Evolutionary conservation across 2,888 invertebrate species (phyloP).

Genomic region (Dorcus hopei): DNA sequence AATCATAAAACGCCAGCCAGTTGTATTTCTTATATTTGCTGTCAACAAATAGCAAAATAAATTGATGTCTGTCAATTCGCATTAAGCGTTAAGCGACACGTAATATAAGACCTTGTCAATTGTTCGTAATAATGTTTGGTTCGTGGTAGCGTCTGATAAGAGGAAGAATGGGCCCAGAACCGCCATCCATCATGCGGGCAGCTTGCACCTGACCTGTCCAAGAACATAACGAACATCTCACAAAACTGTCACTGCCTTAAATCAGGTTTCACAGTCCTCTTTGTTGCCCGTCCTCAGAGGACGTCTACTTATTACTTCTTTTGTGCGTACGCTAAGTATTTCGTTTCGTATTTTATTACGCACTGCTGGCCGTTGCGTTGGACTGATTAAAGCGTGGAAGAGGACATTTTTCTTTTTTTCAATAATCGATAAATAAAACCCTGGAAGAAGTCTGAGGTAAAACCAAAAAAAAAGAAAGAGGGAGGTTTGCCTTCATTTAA

Average conservation of each 20-base stretch:
- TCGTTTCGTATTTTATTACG: background rate
- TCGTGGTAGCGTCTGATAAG: slow-evolving; percentile 6
- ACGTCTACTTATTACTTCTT: background rate
- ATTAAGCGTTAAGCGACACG: background rate
- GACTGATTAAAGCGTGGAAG: background rate
- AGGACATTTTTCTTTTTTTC: background rate
- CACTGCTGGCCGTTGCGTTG: background rate
- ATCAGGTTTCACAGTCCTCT: slow-evolving; percentile 14
- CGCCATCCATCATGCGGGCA: slow-evolving; percentile 21
- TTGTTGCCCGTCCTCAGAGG: background rate
- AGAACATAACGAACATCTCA: slow-evolving; percentile 13
- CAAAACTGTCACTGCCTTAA: slow-evolving; percentile 24
- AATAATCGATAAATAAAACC: too few species aligned
- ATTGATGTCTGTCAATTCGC: background rate
- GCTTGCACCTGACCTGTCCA: slow-evolving; percentile 22
- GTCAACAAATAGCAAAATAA: too few species aligned
- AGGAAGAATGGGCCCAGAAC: slow-evolving; percentile 3
- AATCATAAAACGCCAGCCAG: too few species aligned
- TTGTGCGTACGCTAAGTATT: background rate
- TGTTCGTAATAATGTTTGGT: slow-evolving; percentile 10
- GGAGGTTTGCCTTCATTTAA: too few species aligned
- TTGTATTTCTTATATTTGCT: too few species aligned
- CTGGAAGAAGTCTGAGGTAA: too few species aligned
- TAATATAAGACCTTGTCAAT: slow-evolving; percentile 14
- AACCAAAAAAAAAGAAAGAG: too few species aligned